phyloP scores from a whole-genome alignment of 2,888 invertebrate species.

The Caenorhabditis sp. region DNA sequence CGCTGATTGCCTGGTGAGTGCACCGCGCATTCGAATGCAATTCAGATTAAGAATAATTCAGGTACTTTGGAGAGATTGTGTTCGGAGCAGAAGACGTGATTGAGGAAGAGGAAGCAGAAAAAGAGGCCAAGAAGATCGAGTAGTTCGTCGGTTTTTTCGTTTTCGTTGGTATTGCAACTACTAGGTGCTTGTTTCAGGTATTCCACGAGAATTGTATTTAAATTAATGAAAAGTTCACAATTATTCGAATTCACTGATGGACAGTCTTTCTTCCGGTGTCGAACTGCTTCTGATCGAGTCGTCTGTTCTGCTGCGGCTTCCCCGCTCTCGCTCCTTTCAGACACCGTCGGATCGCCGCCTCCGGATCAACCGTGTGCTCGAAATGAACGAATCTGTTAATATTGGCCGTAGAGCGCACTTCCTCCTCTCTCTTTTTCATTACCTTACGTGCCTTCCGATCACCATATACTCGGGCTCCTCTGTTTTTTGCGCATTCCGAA shows the following conservation, averaged over 20 bases:
- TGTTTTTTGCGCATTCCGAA: slow-evolving; percentile 3
- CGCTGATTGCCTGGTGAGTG: slow-evolving; percentile 74
- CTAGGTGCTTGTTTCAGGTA: background rate
- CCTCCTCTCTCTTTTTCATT: too few species aligned
- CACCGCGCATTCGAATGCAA: too few species aligned
- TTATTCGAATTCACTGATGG: background rate
- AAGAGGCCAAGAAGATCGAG: slow-evolving; percentile 58
- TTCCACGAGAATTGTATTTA: background rate
- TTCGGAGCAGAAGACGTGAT: slow-evolving; percentile 66
- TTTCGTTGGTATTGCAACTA: too few species aligned
- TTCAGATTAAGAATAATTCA: slow-evolving; percentile 16
- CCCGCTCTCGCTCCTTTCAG: background rate
- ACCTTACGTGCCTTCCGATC: slow-evolving; percentile 36
- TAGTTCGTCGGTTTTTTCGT: too few species aligned
- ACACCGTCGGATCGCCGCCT: slow-evolving; percentile 27
- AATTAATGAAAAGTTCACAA: background rate
- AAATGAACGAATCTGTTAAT: slow-evolving; percentile 49
- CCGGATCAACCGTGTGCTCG: slow-evolving; percentile 24
- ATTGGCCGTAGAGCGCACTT: background rate
- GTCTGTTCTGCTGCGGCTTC: slow-evolving; percentile 3
- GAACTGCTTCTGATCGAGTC: slow-evolving; percentile 41
- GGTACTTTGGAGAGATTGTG: slow-evolving; percentile 68
- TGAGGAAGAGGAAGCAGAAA: slow-evolving; percentile 46
- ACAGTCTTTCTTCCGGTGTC: slow-evolving; percentile 25
- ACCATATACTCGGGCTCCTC: slow-evolving; percentile 20